These are phyloP conservation scores for Prostheceraeus crozeri DNA, from an alignment of 2,888 invertebrate species.

Conservation along the genomic window DNA sequence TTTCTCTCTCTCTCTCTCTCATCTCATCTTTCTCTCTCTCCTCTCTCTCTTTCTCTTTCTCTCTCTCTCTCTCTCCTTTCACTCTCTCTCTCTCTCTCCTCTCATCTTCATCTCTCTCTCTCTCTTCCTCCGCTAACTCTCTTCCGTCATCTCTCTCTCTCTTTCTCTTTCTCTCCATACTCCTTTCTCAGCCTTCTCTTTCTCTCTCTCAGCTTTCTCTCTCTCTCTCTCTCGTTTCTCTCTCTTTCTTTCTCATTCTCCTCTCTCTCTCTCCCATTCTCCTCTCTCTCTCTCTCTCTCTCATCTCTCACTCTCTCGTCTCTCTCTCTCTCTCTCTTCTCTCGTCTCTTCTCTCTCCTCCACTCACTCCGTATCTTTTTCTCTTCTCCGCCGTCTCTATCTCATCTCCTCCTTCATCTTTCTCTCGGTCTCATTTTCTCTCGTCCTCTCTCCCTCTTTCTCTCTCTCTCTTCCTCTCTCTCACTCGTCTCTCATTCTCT, in stretches of 20 bases:
- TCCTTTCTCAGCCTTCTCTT: slow-evolving; percentile 16
- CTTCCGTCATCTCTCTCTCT: slow-evolving; percentile 26
- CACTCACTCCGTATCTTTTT: slow-evolving; percentile 30
- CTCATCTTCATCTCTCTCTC: neutral
- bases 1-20: slow-evolving; percentile 24
- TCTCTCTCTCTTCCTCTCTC: slow-evolving; percentile 1
- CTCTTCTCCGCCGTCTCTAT: neutral
- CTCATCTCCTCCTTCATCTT: slow-evolving; percentile 4
- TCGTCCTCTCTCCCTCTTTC: neutral
- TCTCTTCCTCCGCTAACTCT: slow-evolving; percentile 28
- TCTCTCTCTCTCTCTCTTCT: slow-evolving; percentile 32
- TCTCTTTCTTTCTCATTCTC: slow-evolving; percentile 20
- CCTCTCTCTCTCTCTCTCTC: slow-evolving; percentile 33
- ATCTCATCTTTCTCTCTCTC: slow-evolving; percentile 5
- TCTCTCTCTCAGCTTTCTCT: slow-evolving; percentile 29
- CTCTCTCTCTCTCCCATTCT: neutral
- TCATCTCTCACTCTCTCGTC: slow-evolving; percentile 33
- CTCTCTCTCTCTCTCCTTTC: slow-evolving; percentile 16
- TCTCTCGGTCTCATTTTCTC: neutral
- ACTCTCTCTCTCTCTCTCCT: slow-evolving; percentile 20
- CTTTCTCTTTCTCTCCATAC: slow-evolving; percentile 6
- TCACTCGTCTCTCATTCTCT: slow-evolving; percentile 9
- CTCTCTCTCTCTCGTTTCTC: slow-evolving; percentile 27
- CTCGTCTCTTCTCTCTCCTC: neutral
- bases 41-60: slow-evolving; percentile 23